Base-by-base conservation (phyloP, 2,113 vertebrate genomes). In the Salvelinus namaycush region DNA sequence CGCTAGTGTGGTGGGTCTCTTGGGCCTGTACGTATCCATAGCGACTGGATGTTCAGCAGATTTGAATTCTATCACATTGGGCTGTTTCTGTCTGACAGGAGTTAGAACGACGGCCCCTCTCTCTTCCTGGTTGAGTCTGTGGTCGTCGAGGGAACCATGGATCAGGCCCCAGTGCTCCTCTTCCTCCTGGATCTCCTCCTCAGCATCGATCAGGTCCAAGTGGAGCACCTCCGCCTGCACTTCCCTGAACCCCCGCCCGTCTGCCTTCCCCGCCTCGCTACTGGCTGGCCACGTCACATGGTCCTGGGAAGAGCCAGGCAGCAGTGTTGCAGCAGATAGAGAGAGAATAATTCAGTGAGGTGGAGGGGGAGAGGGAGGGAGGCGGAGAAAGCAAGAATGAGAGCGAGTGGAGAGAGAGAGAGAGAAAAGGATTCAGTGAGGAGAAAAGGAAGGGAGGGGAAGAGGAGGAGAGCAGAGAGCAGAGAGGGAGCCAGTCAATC, bases 1-100 rank as follows among this genome's bases (percentile, higher is more conserved):
- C 92, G 96, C 97, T 87, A 98, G 94, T 48, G 95, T 98, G 86
- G 97, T 98, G 76, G 97, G 97, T 87, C 96, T 90, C 92, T 98
- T 98, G 81, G 97, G 97, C 83, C 95, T 93, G 91, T 96, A 97
- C 64, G 96, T 96, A 78, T 97, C 97, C 88, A 97, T 96, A 88
- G 93, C 91, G 72, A 85, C 87, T 16, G 86, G 88, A 31, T 73
- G 16, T 54, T 54, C 51, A 7, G 51, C 51, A 54, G 51, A 54
- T 54, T 54, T 14, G 5, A 18, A 54, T 18, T 54, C 51, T 16
- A 54, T 54, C 51, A 54, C 51, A 54, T 54, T 54, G 51, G 51
- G 12, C 51, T 54, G 51, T 5, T 54, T 18, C 16, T 80, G 85
- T 86, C 69, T 70, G 57, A 81, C 72, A 83, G 83, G 68, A 65